Conservation (phyloP, 2,888 invertebrate genomes). For the Latheticus oryzae region DNA sequence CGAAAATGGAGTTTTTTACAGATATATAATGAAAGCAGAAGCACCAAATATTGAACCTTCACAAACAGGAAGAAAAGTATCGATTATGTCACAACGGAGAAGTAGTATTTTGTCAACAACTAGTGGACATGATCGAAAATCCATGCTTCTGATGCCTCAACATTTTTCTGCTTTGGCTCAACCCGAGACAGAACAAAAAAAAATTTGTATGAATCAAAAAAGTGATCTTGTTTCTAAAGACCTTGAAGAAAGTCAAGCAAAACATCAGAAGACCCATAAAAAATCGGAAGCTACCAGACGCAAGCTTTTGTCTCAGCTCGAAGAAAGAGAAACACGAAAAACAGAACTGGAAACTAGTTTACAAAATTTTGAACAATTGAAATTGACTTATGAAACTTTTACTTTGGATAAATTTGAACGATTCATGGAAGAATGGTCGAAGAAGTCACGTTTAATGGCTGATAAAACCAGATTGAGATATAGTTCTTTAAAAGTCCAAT, state of each 20-base stretch:
- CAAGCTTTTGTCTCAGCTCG: constrained; percentile 49
- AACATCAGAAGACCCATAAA: constrained; percentile 42
- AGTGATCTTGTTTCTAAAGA: constrained; percentile 50
- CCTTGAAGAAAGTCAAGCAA: constrained; percentile 50
- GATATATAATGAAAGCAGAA: constrained; percentile 6
- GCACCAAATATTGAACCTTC: background rate
- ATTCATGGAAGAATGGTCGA: constrained; percentile 73
- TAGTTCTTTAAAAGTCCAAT: constrained; percentile 69
- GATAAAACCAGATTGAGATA: constrained; percentile 72
- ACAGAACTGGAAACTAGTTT: constrained; percentile 67
- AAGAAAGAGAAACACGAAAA: constrained; percentile 70
- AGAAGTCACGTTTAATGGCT: constrained; percentile 68
- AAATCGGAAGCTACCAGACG: constrained; percentile 45
- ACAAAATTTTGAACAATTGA: constrained; percentile 64
- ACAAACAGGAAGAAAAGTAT: too few species aligned
- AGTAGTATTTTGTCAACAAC: too few species aligned
- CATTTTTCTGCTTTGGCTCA: background rate
- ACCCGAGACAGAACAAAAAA: background rate
- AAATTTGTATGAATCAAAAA: background rate
- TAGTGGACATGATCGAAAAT: background rate
- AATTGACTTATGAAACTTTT: background rate
- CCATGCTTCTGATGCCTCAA: too few species aligned
- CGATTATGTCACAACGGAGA: too few species aligned
- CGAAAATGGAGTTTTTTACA: constrained; percentile 12
- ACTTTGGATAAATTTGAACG: constrained; percentile 66